A percentile compares a stretch with the other conserved stretches of the same genome.
phyloP scores from a whole-genome alignment of 2,797 vertebrate species.

The Delichon dasypus region DNA sequence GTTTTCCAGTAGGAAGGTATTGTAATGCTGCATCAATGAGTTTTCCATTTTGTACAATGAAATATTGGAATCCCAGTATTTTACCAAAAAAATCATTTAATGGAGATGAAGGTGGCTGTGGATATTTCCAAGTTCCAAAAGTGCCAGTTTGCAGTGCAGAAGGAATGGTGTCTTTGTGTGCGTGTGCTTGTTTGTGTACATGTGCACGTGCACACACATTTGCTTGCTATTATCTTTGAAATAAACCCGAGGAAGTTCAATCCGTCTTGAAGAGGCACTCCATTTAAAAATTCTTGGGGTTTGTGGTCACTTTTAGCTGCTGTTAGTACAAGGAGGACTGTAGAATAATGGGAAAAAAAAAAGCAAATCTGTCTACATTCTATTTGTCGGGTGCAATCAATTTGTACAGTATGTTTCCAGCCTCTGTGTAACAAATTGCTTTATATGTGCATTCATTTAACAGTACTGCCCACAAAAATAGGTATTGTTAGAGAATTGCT shows the following conservation, averaged over 20 bases:
- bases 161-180: background rate
- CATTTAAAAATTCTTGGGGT: background rate
- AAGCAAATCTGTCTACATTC: fast-evolving
- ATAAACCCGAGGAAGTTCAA: background rate
- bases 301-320: background rate
- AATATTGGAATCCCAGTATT: background rate
- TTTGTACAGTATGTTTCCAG: background rate
- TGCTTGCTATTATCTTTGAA: background rate
- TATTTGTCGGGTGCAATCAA: background rate
- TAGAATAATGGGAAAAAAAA: background rate
- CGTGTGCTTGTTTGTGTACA: fast-evolving
- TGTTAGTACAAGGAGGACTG: background rate
- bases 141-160: background rate
- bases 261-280: background rate
- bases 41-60: background rate
- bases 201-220: fast-evolving
- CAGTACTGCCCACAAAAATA: background rate
- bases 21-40: background rate
- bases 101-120: background rate
- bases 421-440: background rate
- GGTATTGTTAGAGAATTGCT: background rate
- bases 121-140: background rate
- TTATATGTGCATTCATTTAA: background rate
- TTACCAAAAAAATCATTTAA: background rate
- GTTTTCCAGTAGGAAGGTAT: background rate